Percentiles rank a stretch among this genome's conserved stretches.
Conservation (phyloP, 2,888 invertebrate genomes). For the Gnatocerus cornutus region DNA sequence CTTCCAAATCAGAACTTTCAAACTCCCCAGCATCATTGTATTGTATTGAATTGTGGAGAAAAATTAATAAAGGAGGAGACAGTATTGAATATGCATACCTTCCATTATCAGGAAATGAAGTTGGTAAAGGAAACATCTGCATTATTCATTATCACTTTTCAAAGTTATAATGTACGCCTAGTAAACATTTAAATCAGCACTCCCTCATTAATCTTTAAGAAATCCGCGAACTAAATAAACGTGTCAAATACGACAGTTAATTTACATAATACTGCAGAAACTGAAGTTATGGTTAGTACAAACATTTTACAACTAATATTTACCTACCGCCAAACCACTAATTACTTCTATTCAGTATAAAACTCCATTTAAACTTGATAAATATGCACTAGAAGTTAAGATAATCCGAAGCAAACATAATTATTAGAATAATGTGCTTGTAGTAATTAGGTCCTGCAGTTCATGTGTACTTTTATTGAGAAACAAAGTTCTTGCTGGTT, state of each 20-base stretch:
- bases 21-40: no score
- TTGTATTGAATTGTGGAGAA: no score
- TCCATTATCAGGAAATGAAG: neutral
- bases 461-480: no score
- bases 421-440: no score
- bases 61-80: no score
- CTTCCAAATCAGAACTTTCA: no score
- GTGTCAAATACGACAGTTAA: conserved; percentile 11
- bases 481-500: no score
- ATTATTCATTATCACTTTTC: conserved; percentile 34
- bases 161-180: conserved; percentile 29
- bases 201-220: conserved; percentile 33
- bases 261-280: conserved; percentile 23
- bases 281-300: conserved; percentile 11
- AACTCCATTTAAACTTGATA: no score
- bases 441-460: no score
- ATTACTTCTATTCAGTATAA: conserved; percentile 4
- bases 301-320: conserved; percentile 31
- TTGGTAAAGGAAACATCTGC: conserved; percentile 22
- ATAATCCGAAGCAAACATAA: no score
- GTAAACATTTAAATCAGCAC: conserved; percentile 33
- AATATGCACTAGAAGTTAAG: no score
- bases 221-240: conserved; percentile 21
- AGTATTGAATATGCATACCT: neutral
- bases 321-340: conserved; percentile 7